phyloP scores from a whole-genome alignment of 2,113 vertebrate species.

The Cochlearius cochlearius region DNA sequence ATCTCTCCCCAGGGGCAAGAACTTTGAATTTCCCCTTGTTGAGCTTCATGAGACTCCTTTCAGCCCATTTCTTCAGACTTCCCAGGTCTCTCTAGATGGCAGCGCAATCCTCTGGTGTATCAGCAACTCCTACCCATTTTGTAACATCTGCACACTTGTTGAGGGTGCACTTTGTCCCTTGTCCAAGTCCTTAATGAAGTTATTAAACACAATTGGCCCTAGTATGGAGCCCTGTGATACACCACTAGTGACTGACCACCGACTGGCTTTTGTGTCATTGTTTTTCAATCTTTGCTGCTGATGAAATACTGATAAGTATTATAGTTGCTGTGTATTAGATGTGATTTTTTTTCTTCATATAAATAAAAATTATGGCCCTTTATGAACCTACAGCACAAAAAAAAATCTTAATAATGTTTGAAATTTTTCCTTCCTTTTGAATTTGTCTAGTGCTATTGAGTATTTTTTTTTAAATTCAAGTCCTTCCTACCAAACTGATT shows the following conservation, averaged over 20 bases:
- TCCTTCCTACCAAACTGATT: neutral
- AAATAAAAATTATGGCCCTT: neutral
- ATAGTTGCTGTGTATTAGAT: neutral
- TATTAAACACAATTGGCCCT: neutral
- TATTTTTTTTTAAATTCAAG: neutral
- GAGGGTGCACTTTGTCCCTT: neutral
- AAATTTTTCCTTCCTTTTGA: neutral
- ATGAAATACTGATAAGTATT: neutral
- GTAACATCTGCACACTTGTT: neutral
- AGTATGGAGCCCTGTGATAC: neutral
- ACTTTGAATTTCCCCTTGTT: neutral
- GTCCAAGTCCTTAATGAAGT: neutral
- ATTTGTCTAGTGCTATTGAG: neutral
- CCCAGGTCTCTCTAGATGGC: neutral
- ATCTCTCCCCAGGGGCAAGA: neutral
- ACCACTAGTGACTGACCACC: neutral
- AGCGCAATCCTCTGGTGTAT: neutral
- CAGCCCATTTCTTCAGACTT: neutral
- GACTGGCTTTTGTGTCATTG: neutral
- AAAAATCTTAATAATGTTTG: neutral
- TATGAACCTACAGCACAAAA: neutral
- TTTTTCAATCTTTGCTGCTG: neutral
- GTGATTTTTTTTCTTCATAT: neutral
- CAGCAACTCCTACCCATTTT: neutral
- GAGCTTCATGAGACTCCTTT: neutral